Conservation (phyloP, 2,888 invertebrate genomes). For the Eueremaeus valkanovi region DNA sequence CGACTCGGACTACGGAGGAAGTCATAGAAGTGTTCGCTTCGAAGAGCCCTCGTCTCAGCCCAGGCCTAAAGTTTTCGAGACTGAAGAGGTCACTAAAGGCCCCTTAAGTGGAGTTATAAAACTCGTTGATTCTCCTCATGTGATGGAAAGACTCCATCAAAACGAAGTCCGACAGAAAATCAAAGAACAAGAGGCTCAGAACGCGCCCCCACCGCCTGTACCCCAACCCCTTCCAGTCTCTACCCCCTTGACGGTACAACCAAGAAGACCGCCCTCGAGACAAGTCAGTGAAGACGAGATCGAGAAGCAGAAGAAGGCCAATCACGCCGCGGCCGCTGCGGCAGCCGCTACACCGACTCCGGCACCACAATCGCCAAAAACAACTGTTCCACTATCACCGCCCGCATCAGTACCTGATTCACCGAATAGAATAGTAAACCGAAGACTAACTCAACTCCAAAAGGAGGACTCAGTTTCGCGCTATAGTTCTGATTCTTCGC, state of each 20-base stretch:
- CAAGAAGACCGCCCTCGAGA: slow-evolving; percentile 57
- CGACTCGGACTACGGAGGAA: slow-evolving; percentile 11
- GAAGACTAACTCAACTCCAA: slow-evolving; percentile 37
- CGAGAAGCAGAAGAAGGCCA: slow-evolving; percentile 77
- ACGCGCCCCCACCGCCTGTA: slow-evolving; percentile 21
- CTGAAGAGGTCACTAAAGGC: slow-evolving; percentile 73
- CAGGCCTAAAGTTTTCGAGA: slow-evolving; percentile 67
- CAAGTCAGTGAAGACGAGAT: slow-evolving; percentile 87
- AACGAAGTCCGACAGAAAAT: slow-evolving; percentile 62
- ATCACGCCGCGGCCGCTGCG: slow-evolving; percentile 58
- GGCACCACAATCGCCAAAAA: slow-evolving; percentile 7
- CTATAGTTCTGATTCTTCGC: slow-evolving; percentile 29
- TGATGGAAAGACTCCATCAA: slow-evolving; percentile 82
- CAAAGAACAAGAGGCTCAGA: slow-evolving; percentile 56
- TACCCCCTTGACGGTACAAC: slow-evolving; percentile 39
- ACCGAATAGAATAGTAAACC: neutral
- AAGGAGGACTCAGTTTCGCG: slow-evolving; percentile 30
- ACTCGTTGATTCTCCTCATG: slow-evolving; percentile 77
- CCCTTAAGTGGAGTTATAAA: slow-evolving; percentile 85
- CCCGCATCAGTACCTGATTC: neutral
- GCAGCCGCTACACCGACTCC: neutral
- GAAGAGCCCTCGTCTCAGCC: slow-evolving; percentile 54
- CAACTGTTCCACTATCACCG: slow-evolving; percentile 28
- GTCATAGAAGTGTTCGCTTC: slow-evolving; percentile 62
- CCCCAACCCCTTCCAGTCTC: slow-evolving; percentile 44